Base-by-base conservation (phyloP, 2,888 invertebrate species). In the Pyrocoelia pectoralis region DNA sequence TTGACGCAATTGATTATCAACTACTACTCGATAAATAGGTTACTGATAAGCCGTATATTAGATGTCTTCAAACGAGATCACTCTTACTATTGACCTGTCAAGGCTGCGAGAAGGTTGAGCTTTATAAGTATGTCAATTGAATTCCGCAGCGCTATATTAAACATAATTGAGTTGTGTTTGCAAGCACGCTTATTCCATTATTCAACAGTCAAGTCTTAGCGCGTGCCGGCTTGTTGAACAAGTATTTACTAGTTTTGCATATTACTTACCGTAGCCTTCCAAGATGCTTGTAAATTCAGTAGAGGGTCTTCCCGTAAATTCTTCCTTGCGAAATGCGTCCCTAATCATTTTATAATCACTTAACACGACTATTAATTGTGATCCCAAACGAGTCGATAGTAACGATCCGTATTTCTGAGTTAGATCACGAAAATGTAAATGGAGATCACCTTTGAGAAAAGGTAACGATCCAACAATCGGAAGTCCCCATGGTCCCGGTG, bases 401-500 rank as follows among this genome's bases (percentile, higher is more conserved):
- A 95, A 84, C 6, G 89, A 84, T 6, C 95, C 95, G 80, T 94
- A 95, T 74, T 86, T 88, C 68, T 88, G 86, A 41, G 93, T 88
- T 74, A 96, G 82, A 73, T 90, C 87, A 76, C 89, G 86, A 82
- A 92, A 93, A 59, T 90, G 88, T 56, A 93, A 86, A 81, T 95
- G 94, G 51, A 91, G 87, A 73, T 86, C 86, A 40, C 88, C 87
- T 71, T 90, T 91, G 74, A 96, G 85, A 80, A 92, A 94, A 1
- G 92, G 91, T 68, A 95, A 82, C 77, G 91, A 94, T 65, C 96
- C 95, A 59, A 94, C 84, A 55, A 95, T 83, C 14, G 95, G 95
- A 2, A 93, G 83, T 1, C 95, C 94, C 91, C 92, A 92, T 1
- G 95, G 95, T 1, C 95, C 95, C 0, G 95, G 95, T 0, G 95